Conservation (phyloP, 2,888 invertebrate genomes). For the Hemaris fuciformis region DNA sequence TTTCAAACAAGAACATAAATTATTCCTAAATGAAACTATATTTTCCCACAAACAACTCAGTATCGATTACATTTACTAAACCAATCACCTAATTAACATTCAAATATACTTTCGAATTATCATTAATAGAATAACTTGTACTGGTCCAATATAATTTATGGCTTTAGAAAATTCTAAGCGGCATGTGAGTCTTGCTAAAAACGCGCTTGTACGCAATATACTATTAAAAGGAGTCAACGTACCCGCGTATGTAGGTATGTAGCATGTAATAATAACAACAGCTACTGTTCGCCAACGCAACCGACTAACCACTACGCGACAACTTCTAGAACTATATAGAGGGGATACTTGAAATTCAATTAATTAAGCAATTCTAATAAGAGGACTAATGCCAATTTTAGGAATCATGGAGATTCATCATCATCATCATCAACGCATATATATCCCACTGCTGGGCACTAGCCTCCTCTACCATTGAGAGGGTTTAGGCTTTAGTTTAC, state of each 20-base stretch:
- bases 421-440: no score
- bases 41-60: not conserved
- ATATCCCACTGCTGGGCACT: no score
- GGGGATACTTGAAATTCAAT: constrained; percentile 25
- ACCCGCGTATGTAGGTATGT: constrained; percentile 61
- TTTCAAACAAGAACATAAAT: not conserved
- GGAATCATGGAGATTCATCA: no score
- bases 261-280: constrained; percentile 70
- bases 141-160: not conserved
- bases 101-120: constrained; percentile 11
- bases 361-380: not conserved
- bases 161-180: constrained; percentile 11
- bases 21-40: not conserved
- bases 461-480: no score
- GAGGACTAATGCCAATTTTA: no score
- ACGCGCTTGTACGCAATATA: constrained; percentile 63
- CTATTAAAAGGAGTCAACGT: constrained; percentile 77
- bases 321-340: constrained; percentile 27
- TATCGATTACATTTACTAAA: constrained; percentile 1
- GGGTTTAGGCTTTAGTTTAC: no score
- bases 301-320: constrained; percentile 44
- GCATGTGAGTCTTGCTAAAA: constrained; percentile 50
- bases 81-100: not conserved
- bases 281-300: constrained; percentile 68
- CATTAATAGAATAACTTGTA: not conserved